Base-by-base conservation (phyloP, 2,888 invertebrate genomes). In the Lasioglossum oenotherae region DNA sequence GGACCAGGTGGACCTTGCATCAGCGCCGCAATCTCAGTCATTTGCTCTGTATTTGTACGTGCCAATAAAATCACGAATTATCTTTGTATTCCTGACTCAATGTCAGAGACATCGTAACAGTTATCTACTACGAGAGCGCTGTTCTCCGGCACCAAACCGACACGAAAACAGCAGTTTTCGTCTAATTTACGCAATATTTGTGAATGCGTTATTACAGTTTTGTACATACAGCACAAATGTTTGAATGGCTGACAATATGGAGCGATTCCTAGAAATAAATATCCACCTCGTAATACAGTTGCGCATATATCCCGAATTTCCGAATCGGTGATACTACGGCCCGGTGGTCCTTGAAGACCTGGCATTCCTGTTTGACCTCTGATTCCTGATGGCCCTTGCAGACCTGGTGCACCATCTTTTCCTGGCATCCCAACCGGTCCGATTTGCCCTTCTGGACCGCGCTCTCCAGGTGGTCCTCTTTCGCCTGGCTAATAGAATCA, bases 281-380 rank as follows among this genome's bases (percentile, higher is more conserved):
- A 82, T 77, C 57, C 95, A 98, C 98, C 98, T 96, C 97, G 96
- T 74, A 98, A 96, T 74, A 98, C 96, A 75, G 97, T 96, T 90
- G 97, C 97, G 94, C 98, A 98, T 91, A 98, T 97, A 89, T 98
- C 98, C 89, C 97, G 96, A 31, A 98, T 96, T 95, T 98, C 98
- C 8, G 96, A 96, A 94, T 98, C 98, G 0, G 97, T 96, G 87
- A 97, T 96, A 90, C 96, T 96, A 87, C 95, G 94, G 92, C 96
- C 97, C 3, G 96, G 95, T 19, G 95, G 94, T 84, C 97, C 97
- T 74, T 96, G 96, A 57, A 96, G 92, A 35, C 97, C 97, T 8
- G 96, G 96, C 87, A 96, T 95, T 87, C 97, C 97, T 2, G 96
- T 95, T 83, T 96, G 96, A 49, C 97, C 97, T 85, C 96, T 95